These are phyloP conservation scores for Odobenus rosmarus DNA, from an alignment of 2,113 vertebrate species.

Conservation along the genomic window DNA sequence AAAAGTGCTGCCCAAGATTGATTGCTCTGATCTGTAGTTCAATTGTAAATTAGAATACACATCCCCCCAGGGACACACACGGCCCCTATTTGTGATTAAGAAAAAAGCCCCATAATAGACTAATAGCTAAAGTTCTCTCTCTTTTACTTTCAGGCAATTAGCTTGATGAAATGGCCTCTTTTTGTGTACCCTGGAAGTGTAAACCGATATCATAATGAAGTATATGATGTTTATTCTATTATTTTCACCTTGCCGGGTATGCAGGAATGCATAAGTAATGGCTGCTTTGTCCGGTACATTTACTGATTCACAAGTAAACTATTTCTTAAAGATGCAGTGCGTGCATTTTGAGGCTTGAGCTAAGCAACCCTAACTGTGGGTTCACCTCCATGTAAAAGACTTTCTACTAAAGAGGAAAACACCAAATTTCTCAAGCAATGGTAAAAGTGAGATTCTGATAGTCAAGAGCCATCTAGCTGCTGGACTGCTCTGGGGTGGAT, in stretches of 20 bases:
- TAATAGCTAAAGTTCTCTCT: constrained; percentile 97
- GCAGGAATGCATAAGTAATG: constrained; percentile 87
- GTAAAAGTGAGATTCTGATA: background rate
- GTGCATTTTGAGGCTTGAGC: constrained; percentile 57
- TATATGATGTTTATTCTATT: constrained; percentile 94
- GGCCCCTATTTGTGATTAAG: constrained; percentile 99
- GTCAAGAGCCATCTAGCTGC: background rate
- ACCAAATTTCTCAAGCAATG: background rate
- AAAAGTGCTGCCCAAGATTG: constrained; percentile 97
- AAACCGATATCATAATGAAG: constrained; percentile 96
- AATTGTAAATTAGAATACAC: constrained; percentile 99
- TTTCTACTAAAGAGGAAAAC: constrained; percentile 20
- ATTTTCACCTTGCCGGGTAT: constrained; percentile 92
- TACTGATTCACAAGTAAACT: constrained; percentile 86
- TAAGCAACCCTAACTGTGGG: constrained; percentile 24
- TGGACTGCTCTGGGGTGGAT: background rate
- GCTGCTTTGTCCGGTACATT: constrained; percentile 84
- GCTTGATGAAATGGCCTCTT: constrained; percentile 97
- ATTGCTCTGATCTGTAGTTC: constrained; percentile 99
- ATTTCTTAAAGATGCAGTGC: constrained; percentile 85
- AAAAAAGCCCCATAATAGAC: constrained; percentile 98
- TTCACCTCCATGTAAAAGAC: background rate
- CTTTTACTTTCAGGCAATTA: constrained; percentile 99
- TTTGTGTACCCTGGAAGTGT: constrained; percentile 92
- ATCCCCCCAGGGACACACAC: constrained; percentile 94